Evolutionary conservation across 2,797 vertebrate species (phyloP).

Genomic region (Ciconia nigra): DNA sequence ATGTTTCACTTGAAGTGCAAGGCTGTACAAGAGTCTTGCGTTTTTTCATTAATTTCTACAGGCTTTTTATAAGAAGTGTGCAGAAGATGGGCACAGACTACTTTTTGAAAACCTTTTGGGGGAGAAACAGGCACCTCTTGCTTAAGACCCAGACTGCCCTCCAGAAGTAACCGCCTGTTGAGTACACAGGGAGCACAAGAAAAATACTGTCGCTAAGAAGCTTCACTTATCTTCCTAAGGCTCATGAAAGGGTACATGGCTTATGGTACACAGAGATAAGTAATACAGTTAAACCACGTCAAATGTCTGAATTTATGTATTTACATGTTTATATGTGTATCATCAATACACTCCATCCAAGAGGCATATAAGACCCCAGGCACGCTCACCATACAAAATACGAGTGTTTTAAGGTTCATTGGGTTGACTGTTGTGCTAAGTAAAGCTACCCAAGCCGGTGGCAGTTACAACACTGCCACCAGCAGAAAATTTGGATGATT

Average conservation of each 20-base stretch:
- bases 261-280: not conserved
- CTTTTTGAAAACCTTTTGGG: fast-evolving
- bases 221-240: not conserved
- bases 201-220: not conserved
- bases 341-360: not conserved
- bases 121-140: not conserved
- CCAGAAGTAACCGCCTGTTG: not conserved
- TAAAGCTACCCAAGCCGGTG: not conserved
- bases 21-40: not conserved
- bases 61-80: not conserved
- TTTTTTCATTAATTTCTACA: not conserved
- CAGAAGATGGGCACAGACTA: not conserved
- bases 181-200: not conserved
- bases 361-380: not conserved
- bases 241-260: not conserved
- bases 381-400: not conserved
- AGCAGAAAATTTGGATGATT: not conserved
- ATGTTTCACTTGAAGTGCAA: not conserved
- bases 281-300: not conserved
- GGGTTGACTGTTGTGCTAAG: not conserved
- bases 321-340: not conserved
- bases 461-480: not conserved
- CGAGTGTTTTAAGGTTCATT: not conserved
- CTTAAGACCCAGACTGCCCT: not conserved
- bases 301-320: not conserved